Percentiles rank a stretch among this genome's conserved stretches.
phyloP scores from a whole-genome alignment of 2,888 invertebrate species.

The Lomographa bimaculata region DNA sequence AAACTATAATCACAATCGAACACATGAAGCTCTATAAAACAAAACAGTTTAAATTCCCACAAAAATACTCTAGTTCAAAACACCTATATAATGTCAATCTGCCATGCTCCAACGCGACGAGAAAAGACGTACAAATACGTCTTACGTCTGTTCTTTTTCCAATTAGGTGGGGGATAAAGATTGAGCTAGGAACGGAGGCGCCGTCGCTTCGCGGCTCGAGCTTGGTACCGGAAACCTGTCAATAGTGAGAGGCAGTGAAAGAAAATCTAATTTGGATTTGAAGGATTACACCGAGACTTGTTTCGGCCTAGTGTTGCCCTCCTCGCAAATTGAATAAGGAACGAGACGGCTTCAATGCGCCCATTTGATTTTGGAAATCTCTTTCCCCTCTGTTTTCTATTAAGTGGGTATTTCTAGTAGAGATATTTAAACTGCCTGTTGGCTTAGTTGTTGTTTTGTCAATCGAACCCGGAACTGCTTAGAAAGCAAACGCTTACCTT shows the following conservation, averaged over 20 bases:
- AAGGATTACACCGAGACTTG: conserved; percentile 78
- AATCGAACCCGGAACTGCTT: too few relatives aligned
- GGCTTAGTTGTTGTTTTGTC: too few relatives aligned
- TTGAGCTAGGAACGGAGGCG: conserved; percentile 50
- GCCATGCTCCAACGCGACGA: too few relatives aligned
- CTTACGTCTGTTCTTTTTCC: conserved; percentile 46
- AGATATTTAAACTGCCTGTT: too few relatives aligned
- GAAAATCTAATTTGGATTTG: conserved; percentile 83
- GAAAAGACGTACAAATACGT: conserved; percentile 16
- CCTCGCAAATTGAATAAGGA: conserved; percentile 69
- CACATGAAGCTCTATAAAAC: too few relatives aligned
- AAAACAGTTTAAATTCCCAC: too few relatives aligned
- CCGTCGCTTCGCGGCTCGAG: conserved; percentile 31
- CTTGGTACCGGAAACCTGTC: conserved; percentile 59
- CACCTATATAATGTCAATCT: too few relatives aligned
- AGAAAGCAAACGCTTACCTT: too few relatives aligned
- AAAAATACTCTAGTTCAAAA: too few relatives aligned
- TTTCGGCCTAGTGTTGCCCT: conserved; percentile 75
- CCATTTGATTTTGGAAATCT: conserved; percentile 55
- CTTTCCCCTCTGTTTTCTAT: conserved; percentile 31
- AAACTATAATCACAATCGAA: too few relatives aligned
- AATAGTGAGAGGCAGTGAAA: conserved; percentile 75
- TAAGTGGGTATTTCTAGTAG: conserved; percentile 1
- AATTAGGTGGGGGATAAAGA: conserved; percentile 57
- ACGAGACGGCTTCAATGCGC: conserved; percentile 54